Conservation (phyloP, 2,113 vertebrate species). For the Pterocles gutturalis region DNA sequence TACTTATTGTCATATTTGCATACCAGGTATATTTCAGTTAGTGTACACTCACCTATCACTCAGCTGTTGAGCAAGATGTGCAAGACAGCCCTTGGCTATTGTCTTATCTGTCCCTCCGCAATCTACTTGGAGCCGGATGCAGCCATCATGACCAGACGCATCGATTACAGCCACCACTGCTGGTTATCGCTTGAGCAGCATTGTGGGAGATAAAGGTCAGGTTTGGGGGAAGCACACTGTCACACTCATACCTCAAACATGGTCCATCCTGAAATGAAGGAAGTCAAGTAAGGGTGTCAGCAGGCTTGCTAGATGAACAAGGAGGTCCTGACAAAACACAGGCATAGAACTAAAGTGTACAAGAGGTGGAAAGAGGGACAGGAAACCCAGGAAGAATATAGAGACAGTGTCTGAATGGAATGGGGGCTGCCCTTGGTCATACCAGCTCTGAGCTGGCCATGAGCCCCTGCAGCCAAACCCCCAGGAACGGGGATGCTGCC, state of each 20-base stretch:
- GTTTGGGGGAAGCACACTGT: too few relatives aligned
- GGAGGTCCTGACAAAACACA: background rate
- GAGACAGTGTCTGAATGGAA: background rate
- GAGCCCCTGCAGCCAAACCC: fast-evolving
- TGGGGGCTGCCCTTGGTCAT: background rate
- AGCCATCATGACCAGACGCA: too few relatives aligned
- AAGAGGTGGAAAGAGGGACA: background rate
- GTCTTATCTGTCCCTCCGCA: too few relatives aligned
- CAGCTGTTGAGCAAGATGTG: too few relatives aligned
- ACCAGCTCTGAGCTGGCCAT: background rate
- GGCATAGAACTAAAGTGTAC: background rate
- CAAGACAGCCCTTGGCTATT: too few relatives aligned
- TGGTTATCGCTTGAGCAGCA: too few relatives aligned
- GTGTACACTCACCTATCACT: too few relatives aligned
- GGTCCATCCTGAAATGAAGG: background rate
- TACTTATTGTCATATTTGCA: too few relatives aligned
- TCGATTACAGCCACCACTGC: too few relatives aligned
- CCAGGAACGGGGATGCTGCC: fast-evolving
- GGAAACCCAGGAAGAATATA: background rate
- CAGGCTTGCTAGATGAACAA: background rate
- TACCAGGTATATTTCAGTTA: too few relatives aligned
- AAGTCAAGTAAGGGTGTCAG: background rate
- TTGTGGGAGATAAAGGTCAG: too few relatives aligned
- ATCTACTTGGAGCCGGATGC: too few relatives aligned
- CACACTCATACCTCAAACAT: background rate